Evolutionary conservation across 2,113 vertebrate species (phyloP).

Genomic region (Callithrix jacchus): DNA sequence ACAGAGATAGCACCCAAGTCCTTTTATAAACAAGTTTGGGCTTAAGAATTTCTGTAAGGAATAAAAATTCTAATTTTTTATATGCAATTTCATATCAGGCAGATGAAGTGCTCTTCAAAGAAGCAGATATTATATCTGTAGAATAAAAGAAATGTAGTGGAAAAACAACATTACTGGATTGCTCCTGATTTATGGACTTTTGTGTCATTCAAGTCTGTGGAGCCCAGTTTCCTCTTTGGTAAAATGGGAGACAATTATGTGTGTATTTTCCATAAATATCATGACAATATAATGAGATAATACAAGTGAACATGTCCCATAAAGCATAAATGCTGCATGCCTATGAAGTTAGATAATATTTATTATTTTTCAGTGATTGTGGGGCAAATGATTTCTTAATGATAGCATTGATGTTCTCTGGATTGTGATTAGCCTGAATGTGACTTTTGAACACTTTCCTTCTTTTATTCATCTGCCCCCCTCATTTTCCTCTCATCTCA

Average conservation of each 20-base stretch:
- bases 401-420: not conserved
- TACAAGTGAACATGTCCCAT: not conserved
- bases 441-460: not conserved
- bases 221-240: not conserved
- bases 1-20: not conserved
- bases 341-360: not conserved
- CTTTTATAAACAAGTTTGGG: not conserved
- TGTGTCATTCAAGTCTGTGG: not conserved
- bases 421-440: not conserved
- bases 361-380: constrained; percentile 39
- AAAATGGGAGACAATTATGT: not conserved
- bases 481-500: not conserved
- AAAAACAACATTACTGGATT: not conserved
- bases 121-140: not conserved
- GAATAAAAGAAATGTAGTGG: not conserved
- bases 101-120: constrained; percentile 38
- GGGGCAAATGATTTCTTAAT: not conserved
- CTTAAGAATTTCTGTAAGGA: not conserved
- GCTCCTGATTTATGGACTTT: not conserved
- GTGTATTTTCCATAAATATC: not conserved
- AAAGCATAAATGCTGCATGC: not conserved
- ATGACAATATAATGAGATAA: not conserved
- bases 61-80: not conserved
- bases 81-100: not conserved
- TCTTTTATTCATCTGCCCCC: not conserved